Base-by-base conservation (phyloP, 2,888 invertebrate species). In the Calameuta idolon region DNA sequence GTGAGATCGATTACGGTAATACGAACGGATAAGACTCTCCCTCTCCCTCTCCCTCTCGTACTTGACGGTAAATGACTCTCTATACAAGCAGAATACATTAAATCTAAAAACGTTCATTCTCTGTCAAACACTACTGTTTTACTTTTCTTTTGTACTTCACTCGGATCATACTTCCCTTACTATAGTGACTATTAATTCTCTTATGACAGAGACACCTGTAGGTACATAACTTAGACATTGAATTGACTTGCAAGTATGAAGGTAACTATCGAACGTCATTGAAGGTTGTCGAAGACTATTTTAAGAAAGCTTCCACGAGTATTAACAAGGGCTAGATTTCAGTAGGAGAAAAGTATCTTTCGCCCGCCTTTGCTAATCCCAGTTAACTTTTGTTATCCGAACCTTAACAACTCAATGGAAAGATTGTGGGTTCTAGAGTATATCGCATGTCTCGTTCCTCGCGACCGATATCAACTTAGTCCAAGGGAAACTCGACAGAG, bases 1-100 rank as follows among this genome's bases (percentile, higher is more conserved):
- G 85, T 81, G 76, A 74, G 83, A 87, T 87, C 86, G 85, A 87
- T 87, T 87, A 87, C 86, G 84, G 81, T 82, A 78, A 40, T 12
- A 23, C 68, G 40, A 34, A 5, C 15, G 40, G 75, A 75, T 35
- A 35, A 55, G 55, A 55, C 55, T 23, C 23, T 55, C 55, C 23
- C 37, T 4, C 33, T 4, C 33, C 3, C 33, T 37, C 40, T 55
- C 23, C 9, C 55, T 55, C 55, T 55, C 23, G 55, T 55, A 23
- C 55, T 55, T 23, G 2, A 55, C 9, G 2, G 55, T 55, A 55
- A 55, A 23, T 55, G 55, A 55, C 23, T 55, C 55, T 40, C 4
- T 55, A 1, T 2, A 23, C 5, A 23, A 55, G 15, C 55, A 23
- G 55, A 55, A 5, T 23, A 23, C 23, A 55, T 55, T 55, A 55